Percentiles rank a stretch among this genome's conserved stretches.
These are phyloP conservation scores for Danionella dracula DNA, from an alignment of 2,797 vertebrate species.

Conservation along the genomic window DNA sequence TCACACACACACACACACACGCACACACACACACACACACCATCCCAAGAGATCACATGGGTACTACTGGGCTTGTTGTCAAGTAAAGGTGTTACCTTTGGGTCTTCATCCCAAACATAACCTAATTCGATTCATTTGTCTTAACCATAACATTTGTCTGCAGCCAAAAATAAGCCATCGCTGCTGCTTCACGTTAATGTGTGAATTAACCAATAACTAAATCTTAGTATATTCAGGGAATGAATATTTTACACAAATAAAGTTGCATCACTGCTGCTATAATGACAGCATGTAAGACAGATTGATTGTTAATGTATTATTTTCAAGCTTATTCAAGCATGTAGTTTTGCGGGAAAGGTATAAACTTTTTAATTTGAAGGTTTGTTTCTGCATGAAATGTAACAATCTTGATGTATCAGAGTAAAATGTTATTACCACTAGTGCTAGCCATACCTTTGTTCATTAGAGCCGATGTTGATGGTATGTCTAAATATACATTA, in stretches of 20 bases:
- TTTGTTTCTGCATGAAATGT: too few species aligned
- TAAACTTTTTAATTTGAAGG: too few species aligned
- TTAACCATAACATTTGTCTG: conserved; percentile 40
- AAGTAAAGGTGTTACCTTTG: conserved; percentile 31
- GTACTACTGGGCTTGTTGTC: conserved; percentile 12
- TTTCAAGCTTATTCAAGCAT: too few species aligned
- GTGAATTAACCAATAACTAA: too few species aligned
- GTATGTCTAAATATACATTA: conserved; percentile 31
- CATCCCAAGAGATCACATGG: not conserved
- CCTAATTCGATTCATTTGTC: conserved; percentile 44
- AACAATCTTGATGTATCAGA: conserved; percentile 2
- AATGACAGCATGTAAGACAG: too few species aligned
- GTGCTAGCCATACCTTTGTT: conserved; percentile 5
- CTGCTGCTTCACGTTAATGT: not conserved
- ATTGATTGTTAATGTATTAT: too few species aligned
- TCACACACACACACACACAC: too few species aligned
- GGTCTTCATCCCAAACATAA: conserved; percentile 27
- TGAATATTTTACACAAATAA: too few species aligned
- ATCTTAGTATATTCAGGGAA: not conserved
- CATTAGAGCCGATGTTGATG: conserved; percentile 1
- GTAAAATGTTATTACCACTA: conserved; percentile 6
- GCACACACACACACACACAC: too few species aligned
- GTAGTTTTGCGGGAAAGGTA: too few species aligned
- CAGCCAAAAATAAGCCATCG: conserved; percentile 16
- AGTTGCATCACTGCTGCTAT: too few species aligned